Conservation (phyloP, 2,113 vertebrate genomes). For the Prietella phreatophila region DNA sequence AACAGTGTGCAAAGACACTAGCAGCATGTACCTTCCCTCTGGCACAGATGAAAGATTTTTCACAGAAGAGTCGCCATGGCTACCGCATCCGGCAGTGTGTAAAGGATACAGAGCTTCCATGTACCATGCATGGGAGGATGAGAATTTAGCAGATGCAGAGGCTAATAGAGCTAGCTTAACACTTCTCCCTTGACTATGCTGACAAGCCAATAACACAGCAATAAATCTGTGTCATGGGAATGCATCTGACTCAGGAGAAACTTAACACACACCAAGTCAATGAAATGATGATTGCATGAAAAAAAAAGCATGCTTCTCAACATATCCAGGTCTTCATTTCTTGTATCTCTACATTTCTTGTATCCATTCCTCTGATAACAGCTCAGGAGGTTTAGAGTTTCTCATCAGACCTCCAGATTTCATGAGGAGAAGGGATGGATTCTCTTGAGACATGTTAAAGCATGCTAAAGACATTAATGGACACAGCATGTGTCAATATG, state of each 20-base stretch:
- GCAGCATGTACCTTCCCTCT: background rate
- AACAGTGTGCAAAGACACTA: background rate
- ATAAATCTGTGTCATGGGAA: slow-evolving; percentile 4
- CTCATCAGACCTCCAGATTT: slow-evolving; percentile 65
- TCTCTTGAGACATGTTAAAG: slow-evolving; percentile 57
- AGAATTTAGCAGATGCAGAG: slow-evolving; percentile 9
- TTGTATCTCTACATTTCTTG: background rate
- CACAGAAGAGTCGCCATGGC: slow-evolving; percentile 68
- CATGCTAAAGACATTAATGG: slow-evolving; percentile 53
- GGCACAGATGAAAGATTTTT: slow-evolving; percentile 22
- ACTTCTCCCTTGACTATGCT: slow-evolving; percentile 17
- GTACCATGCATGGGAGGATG: background rate
- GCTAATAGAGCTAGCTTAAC: slow-evolving; percentile 7
- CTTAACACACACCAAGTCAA: background rate
- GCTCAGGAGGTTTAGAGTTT: slow-evolving; percentile 41
- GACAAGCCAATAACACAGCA: background rate
- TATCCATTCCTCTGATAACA: slow-evolving; percentile 13
- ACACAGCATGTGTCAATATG: background rate
- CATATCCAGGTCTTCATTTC: background rate
- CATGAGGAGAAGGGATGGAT: slow-evolving; percentile 63
- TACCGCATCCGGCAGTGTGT: slow-evolving; percentile 57
- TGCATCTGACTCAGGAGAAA: slow-evolving; percentile 39
- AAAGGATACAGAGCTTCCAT: slow-evolving; percentile 25
- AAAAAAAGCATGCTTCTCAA: background rate
- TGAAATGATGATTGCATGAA: slow-evolving; percentile 10